A percentile compares a stretch with the other conserved stretches of the same genome.
Conservation (phyloP, 2,888 invertebrate genomes). For the Halictus ligatus region DNA sequence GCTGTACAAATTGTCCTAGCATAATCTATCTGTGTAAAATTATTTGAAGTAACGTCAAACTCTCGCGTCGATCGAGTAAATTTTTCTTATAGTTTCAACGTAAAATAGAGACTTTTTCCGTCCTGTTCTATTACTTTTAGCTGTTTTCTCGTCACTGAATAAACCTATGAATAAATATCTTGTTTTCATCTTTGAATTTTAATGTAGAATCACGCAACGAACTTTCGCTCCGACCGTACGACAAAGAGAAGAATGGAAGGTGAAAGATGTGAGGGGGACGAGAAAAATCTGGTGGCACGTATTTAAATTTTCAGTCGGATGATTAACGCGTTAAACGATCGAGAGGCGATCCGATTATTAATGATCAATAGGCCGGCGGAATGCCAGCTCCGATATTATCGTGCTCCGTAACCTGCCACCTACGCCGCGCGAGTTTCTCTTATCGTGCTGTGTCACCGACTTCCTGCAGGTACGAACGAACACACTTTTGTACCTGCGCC, state of each 20-base stretch:
- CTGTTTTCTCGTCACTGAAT: background rate
- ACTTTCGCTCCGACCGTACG: background rate
- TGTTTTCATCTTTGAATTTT: background rate
- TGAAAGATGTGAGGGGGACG: background rate
- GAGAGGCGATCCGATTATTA: slow-evolving; percentile 69
- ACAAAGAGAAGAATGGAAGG: background rate
- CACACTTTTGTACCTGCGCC: slow-evolving; percentile 34
- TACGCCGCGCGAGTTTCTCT: slow-evolving; percentile 71
- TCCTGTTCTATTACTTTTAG: background rate
- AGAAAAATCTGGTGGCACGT: slow-evolving; percentile 4
- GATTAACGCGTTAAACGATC: slow-evolving; percentile 53
- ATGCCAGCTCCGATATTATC: slow-evolving; percentile 74
- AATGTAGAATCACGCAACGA: too few species aligned
- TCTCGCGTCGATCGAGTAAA: too few species aligned
- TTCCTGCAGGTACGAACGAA: slow-evolving; percentile 35
- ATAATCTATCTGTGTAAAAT: background rate
- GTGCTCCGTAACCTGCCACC: slow-evolving; percentile 73
- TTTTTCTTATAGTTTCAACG: background rate
- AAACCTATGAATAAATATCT: background rate
- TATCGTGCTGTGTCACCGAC: slow-evolving; percentile 65
- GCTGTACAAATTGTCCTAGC: background rate
- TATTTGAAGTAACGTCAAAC: too few species aligned
- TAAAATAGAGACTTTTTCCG: background rate
- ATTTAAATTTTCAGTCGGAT: slow-evolving; percentile 38
- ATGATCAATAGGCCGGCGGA: slow-evolving; percentile 66